Base-by-base conservation (phyloP, 2,888 invertebrate species). In the Trypoxylon attenuatum region DNA sequence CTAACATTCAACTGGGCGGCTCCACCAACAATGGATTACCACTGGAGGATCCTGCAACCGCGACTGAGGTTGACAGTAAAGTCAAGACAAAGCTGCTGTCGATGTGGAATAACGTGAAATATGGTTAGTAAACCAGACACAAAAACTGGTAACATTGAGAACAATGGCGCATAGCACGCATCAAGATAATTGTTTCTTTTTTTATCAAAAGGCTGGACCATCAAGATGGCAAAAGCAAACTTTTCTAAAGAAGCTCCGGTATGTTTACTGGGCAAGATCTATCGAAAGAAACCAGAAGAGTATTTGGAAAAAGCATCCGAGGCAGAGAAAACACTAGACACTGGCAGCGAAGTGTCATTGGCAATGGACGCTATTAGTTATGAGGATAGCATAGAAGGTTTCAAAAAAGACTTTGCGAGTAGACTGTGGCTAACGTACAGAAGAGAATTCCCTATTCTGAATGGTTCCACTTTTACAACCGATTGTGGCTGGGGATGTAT, bases 401-500 rank as follows among this genome's bases (percentile, higher is more conserved):
- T 96, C 83, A 93, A 94, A 81, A 90, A 91, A 50, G 96, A 96
- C 84, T 96, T 96, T 82, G 90, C 91, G 5, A 95, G 94, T 76
- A 91, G 93, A 76, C 86, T 96, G 47, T 96, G 96, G 96, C 91
- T 96, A 88, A 96, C 96, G 1, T 96, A 96, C 83, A 89, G 96
- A 59, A 90, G 94, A 77, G 96, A 96, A 87, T 96, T 97, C 85
- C 94, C 94, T 4, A 90, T 90, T 5, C 90, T 96, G 87, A 91
- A 92, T 81, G 94, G 94, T 16, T 94, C 96, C 1, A 91, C 91
- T 65, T 93, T 94, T 76, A 96, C 95, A 1, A 93, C 96, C 2
- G 97, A 97, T 85, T 96, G 96, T 87, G 97, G 97, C 2, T 97
- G 97, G 97, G 97, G 97, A 0, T 97, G 97, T 82, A 93, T 93